Conservation (phyloP, 2,797 vertebrate genomes). For the Alcedo quadribrachys region DNA sequence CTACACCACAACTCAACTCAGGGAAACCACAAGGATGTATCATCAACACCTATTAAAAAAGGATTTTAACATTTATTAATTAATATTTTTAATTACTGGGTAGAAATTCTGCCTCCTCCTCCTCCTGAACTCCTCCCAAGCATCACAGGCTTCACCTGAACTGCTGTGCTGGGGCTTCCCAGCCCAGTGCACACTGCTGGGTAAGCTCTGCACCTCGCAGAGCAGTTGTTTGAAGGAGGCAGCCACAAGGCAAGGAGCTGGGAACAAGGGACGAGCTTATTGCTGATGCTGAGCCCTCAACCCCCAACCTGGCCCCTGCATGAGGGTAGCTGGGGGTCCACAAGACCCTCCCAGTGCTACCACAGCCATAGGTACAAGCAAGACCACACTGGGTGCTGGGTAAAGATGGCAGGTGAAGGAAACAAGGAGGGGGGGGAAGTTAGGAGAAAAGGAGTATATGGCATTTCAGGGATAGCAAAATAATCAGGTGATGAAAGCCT, state of each 20-base stretch:
- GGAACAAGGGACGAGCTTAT: not conserved
- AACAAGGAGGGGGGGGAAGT: fast-evolving
- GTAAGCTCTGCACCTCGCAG: not conserved
- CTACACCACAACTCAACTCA: fast-evolving
- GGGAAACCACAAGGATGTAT: not conserved
- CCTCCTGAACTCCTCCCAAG: not conserved
- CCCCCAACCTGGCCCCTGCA: not conserved
- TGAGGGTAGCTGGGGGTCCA: fast-evolving
- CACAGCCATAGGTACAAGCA: fast-evolving
- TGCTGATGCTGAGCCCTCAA: not conserved
- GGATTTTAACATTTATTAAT: not conserved
- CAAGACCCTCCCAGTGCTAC: fast-evolving
- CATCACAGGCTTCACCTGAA: not conserved
- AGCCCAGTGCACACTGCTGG: not conserved
- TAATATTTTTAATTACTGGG: not conserved
- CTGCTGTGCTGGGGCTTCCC: not conserved
- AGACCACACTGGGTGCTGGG: not conserved
- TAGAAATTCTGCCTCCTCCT: not conserved
- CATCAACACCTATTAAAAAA: not conserved
- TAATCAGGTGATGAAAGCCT: not conserved
- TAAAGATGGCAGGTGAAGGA: not conserved
- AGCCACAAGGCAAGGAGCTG: not conserved
- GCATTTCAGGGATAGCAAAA: not conserved
- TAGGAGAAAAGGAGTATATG: fast-evolving
- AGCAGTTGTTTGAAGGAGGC: not conserved